Evolutionary conservation across 2,888 invertebrate species (phyloP).

Genomic region (Eristalinus sepulchralis): DNA sequence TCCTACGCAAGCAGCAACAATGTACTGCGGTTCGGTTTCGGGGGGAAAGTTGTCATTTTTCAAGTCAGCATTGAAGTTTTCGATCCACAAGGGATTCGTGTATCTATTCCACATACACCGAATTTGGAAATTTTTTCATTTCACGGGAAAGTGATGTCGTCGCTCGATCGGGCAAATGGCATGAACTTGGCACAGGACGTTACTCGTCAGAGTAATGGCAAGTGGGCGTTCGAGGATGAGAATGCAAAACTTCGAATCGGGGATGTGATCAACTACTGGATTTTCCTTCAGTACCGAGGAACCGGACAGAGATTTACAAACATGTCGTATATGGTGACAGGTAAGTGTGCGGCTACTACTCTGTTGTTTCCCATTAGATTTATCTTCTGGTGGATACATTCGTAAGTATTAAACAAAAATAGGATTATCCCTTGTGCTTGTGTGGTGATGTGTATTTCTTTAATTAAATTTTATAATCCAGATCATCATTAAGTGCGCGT

Average conservation of each 20-base stretch:
- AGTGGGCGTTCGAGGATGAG: constrained; percentile 41
- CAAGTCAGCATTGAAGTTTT: constrained; percentile 19
- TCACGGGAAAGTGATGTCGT: constrained; percentile 47
- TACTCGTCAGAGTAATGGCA: constrained; percentile 5
- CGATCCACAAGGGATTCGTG: constrained; percentile 30
- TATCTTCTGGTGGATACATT: not conserved
- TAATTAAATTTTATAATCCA: not conserved
- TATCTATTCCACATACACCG: constrained; percentile 26
- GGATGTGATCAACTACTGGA: constrained; percentile 43
- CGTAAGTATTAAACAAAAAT: not conserved
- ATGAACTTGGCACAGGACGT: constrained; percentile 32
- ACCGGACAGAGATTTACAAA: constrained; percentile 45
- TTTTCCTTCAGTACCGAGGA: constrained; percentile 49
- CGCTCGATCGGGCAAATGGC: not conserved
- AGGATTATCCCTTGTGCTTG: not conserved
- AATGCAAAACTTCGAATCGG: not conserved
- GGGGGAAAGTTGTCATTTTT: constrained; percentile 6
- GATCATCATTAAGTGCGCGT: not conserved
- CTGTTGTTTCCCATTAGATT: no score
- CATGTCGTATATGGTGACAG: constrained; percentile 14
- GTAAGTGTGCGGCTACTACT: constrained; percentile 39
- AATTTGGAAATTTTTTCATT: constrained; percentile 48
- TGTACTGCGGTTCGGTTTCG: constrained; percentile 17
- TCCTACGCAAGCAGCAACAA: not conserved
- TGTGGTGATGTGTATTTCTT: not conserved